A percentile compares a stretch with the other conserved stretches of the same genome.
Conservation (phyloP, 2,113 vertebrate species). For the Pygoscelis antarcticus region DNA sequence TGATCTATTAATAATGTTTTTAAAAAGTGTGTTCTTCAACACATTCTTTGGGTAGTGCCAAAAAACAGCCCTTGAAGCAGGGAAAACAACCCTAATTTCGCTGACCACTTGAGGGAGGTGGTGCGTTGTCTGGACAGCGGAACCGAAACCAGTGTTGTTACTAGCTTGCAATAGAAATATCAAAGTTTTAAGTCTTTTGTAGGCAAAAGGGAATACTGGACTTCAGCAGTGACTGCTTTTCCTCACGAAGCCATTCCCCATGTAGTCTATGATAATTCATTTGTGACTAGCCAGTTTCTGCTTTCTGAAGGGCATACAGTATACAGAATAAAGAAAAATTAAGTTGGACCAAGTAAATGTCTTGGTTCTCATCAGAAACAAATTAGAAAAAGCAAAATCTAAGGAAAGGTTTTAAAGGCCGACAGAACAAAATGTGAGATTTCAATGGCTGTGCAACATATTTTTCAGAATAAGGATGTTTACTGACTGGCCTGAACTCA, state of each 20-base stretch:
- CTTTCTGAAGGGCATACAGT: constrained; percentile 16
- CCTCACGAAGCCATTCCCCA: neutral
- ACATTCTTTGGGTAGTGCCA: constrained; percentile 6
- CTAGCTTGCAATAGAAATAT: constrained; percentile 33
- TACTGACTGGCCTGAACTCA: constrained; percentile 25
- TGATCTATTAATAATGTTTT: neutral
- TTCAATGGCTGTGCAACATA: neutral
- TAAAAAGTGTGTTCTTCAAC: neutral
- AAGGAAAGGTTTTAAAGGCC: neutral
- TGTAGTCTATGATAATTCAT: neutral
- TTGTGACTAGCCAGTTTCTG: neutral
- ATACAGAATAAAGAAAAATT: constrained; percentile 10
- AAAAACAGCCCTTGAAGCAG: constrained; percentile 18
- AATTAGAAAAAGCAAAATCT: neutral
- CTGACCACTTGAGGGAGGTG: constrained; percentile 76
- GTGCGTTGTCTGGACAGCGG: constrained; percentile 64
- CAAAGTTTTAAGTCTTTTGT: constrained; percentile 32
- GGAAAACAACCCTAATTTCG: constrained; percentile 35
- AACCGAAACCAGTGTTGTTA: constrained; percentile 2
- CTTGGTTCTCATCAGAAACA: constrained; percentile 23
- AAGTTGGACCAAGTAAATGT: neutral
- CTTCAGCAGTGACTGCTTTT: constrained; percentile 5
- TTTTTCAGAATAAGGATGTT: constrained; percentile 51
- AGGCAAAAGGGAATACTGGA: constrained; percentile 12
- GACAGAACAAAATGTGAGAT: neutral